Base-by-base conservation (phyloP, 30 jellyfish, hydroid and myxozoan genomes). In the Pseudorhiza aurosa region DNA sequence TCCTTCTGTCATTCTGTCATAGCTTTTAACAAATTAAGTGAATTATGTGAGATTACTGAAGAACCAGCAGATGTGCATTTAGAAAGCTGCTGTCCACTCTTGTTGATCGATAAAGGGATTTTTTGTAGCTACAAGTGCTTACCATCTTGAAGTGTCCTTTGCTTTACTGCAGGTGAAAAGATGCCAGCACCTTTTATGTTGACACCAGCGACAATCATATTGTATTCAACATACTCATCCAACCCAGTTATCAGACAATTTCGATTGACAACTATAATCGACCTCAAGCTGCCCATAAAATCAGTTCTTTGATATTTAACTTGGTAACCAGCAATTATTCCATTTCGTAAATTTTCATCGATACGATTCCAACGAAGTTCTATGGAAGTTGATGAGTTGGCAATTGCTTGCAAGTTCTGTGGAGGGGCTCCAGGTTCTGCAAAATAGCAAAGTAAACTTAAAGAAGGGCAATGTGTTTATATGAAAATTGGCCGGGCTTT, bases 341-440 rank as follows among this genome's bases (percentile, higher is more conserved):
- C 89, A 36, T 60, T 60, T 11, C 47, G 65, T n/a, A 42, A 45
- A 42, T 21, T 11, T 58, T 76, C 59, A 8, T 26, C 63, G 2
- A 77, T 42, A n/a, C 45, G 82, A 5, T 44, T 31, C 89, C 89
- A 77, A 0, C 28, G 31, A 17, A 58, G 0, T 22, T n/a, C 32
- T 11, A 77, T 37, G 0, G 89, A 42, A n/a, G 72, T 27, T 0
- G 89, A 60, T 12, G 81, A 42, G 21, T 22, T 21, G 1, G 89
- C 67, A 0, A 65, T 77, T 2, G 75, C 36, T 25, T 32, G n/a
- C 36, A 77, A 31, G 31, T 37, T 49, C 56, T 29, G 57, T 6
- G 89, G 89, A 15, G 89, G 62, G 12, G 82, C 81, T 21, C 64
- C 50, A 32, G 88, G 88, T 15, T 3, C 83, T 70, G 37, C 1